Evolutionary conservation across 2,797 vertebrate species (phyloP), one percentile per base, ranked within the genome.

Genomic region (Euphonia xanthogaster): DNA sequence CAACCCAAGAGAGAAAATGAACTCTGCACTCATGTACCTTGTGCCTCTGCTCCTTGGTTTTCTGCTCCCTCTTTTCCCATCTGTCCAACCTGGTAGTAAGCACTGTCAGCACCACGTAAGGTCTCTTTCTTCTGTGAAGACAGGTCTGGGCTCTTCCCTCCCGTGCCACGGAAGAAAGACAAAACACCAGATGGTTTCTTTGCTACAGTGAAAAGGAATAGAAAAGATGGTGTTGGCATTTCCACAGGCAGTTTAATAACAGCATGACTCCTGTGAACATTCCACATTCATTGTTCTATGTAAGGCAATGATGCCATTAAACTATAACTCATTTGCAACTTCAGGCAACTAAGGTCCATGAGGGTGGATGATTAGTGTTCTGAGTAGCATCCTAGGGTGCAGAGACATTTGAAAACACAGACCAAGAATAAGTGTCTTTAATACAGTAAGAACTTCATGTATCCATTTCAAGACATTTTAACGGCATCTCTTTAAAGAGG

Each of bases 141-240:
- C 44, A 98, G 94, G 51, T 98, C 98, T 2, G 98, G 98, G 88
- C 98, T 98, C 61, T 97, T 98, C 42, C 98, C 98, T 94, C 98
- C 98, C 62, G 98, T 97, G 72, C 98, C 98, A 95, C 98, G 98
- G 95, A 98, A 98, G 91, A 98, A 98, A 90, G 98, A 98, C 86
- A 98, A 90, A 84, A 98, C 98, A 22, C 98, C 66, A 76, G 98
- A 98, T 62, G 98, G 86, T 86, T 98, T 98, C 96, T 98, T 98
- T 82, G 97, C 98, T 98, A 86, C 79, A 81, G 51, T 20, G 47
- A 94, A 58, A 58, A 91, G 28, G 25, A 90, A 71, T 14, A 78
- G 48, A 71, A 45, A 51, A 44, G 14, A 55, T 54, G 11, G 24
- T 28, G 15, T 33, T 68, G 19, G 25, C 24, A 65, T 40, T 91